phyloP scores from a whole-genome alignment of 2,888 invertebrate genomes.

The Watsonalla cultraria region DNA sequence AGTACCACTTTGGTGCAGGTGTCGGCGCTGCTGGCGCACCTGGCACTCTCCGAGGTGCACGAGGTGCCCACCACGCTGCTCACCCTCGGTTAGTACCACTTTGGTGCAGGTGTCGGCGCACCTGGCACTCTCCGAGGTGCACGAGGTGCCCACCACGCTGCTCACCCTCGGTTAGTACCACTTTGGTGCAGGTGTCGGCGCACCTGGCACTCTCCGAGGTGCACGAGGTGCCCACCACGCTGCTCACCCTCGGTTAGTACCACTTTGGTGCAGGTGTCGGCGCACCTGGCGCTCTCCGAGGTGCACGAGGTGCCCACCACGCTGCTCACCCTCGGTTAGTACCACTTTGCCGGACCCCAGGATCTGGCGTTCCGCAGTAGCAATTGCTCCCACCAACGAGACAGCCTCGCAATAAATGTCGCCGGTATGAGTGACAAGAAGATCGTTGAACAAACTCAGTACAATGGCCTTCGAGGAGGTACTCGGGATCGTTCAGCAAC shows the following conservation, averaged over 20 bases:
- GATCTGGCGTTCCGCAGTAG: too few species aligned
- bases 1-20: conserved; percentile 80
- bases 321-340: conserved; percentile 73
- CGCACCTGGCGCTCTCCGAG: conserved; percentile 85
- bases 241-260: conserved; percentile 69
- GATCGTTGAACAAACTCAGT: too few species aligned
- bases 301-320: conserved; percentile 84
- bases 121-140: conserved; percentile 85
- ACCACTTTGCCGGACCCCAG: too few species aligned
- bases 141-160: conserved; percentile 83
- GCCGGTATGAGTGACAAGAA: too few species aligned
- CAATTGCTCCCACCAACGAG: too few species aligned
- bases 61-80: conserved; percentile 83
- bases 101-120: conserved; percentile 87
- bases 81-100: conserved; percentile 63
- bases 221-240: conserved; percentile 83
- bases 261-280: conserved; percentile 86
- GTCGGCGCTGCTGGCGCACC: conserved; percentile 86
- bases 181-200: conserved; percentile 86
- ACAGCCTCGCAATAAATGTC: too few species aligned
- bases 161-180: conserved; percentile 65
- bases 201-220: conserved; percentile 86
- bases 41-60: conserved; percentile 85
- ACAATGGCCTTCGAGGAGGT: too few species aligned
- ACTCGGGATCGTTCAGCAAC: too few species aligned